phyloP scores from a whole-genome alignment of 2,888 invertebrate genomes.

The Malacosoma neustria region DNA sequence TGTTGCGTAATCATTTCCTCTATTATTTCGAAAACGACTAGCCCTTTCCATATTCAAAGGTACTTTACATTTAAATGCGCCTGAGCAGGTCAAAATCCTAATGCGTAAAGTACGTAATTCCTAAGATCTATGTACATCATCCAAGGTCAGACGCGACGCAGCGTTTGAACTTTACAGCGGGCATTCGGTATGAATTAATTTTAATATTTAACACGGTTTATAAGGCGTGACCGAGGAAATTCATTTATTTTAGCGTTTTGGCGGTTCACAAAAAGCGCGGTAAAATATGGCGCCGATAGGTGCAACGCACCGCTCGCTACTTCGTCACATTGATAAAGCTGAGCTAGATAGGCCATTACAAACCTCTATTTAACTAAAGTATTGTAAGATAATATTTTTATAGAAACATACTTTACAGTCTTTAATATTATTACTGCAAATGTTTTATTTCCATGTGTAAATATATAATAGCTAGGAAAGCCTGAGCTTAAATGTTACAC shows the following conservation, averaged over 20 bases:
- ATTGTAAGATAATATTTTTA: too few species aligned
- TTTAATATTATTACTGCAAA: too few species aligned
- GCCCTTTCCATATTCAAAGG: background rate
- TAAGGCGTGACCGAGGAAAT: conserved; percentile 38
- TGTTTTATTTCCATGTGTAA: too few species aligned
- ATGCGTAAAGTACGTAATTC: background rate
- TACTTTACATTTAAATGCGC: background rate
- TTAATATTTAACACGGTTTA: conserved; percentile 46
- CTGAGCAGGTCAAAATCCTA: background rate
- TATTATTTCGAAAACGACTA: background rate
- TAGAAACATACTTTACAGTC: too few species aligned
- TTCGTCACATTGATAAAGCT: background rate
- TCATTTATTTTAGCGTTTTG: background rate
- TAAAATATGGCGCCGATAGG: background rate
- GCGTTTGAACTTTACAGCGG: conserved; percentile 24
- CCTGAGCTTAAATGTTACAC: too few species aligned
- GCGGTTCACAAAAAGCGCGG: background rate
- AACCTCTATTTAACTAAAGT: too few species aligned
- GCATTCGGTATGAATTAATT: conserved; percentile 31
- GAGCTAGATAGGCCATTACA: too few species aligned
- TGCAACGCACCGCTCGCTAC: background rate
- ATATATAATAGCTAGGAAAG: too few species aligned
- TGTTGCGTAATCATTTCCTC: background rate
- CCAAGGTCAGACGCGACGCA: conserved; percentile 19
- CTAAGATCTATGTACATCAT: background rate